Evolutionary conservation across 2,888 invertebrate genomes (phyloP).

Genomic region (Pseudococcus viburni): DNA sequence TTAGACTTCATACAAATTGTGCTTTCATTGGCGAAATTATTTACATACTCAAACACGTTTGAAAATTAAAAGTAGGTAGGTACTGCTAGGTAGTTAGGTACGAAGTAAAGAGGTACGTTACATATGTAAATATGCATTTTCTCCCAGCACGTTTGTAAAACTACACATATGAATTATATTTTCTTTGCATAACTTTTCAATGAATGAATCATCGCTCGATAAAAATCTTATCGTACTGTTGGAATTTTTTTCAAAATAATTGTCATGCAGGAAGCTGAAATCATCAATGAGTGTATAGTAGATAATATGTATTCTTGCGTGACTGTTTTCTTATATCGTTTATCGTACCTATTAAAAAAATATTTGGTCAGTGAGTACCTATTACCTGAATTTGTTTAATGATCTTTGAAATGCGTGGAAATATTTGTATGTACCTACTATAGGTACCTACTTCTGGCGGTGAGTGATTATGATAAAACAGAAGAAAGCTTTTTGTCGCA

Average conservation of each 20-base stretch:
- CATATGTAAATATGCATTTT: neutral
- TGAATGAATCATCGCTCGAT: conserved; percentile 35
- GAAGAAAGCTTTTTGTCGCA: neutral
- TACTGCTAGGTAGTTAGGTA: neutral
- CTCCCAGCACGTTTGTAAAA: neutral
- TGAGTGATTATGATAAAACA: no score
- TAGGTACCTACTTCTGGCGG: neutral
- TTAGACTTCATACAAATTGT: neutral
- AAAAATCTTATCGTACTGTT: conserved; percentile 4
- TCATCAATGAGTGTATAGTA: neutral
- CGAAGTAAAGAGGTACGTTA: neutral
- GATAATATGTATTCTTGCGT: neutral
- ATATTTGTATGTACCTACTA: neutral
- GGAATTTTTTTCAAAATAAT: neutral
- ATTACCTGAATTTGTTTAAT: neutral
- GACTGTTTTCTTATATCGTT: neutral
- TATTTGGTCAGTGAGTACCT: neutral
- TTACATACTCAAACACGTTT: neutral
- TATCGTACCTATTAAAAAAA: neutral
- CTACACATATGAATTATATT: neutral
- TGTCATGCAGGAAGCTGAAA: conserved; percentile 31
- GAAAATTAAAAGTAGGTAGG: neutral
- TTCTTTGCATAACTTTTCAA: neutral
- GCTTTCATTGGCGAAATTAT: neutral
- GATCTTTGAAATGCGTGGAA: neutral